Conservation (phyloP, 1,140 invertebrate species). For the Battus philenor region DNA sequence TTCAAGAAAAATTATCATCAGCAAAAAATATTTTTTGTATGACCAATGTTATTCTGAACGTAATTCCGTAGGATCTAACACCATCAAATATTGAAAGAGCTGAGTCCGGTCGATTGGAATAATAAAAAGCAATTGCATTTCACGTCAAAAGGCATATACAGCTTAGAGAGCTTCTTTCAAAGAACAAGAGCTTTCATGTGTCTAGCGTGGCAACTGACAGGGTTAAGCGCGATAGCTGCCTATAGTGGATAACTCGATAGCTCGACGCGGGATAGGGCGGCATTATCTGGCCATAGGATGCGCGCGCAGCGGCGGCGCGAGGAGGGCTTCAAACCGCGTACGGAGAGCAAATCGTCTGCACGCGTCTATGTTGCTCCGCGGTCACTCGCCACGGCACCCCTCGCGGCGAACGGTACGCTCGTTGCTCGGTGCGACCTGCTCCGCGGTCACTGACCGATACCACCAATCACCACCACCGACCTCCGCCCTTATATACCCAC, state of each 20-base stretch:
- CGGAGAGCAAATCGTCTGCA: constrained; percentile 61
- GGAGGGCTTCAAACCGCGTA: constrained; percentile 69
- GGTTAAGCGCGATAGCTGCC: constrained; percentile 43
- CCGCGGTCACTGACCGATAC: constrained; percentile 61
- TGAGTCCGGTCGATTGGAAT: background rate
- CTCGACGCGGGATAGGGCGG: constrained; percentile 58
- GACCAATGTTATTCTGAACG: too few species aligned
- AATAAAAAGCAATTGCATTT: constrained; percentile 9
- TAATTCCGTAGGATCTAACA: too few species aligned
- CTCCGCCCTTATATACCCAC: constrained; percentile 6
- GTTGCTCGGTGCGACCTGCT: constrained; percentile 33
- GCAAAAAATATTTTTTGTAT: constrained; percentile 1
- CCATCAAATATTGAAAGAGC: too few species aligned
- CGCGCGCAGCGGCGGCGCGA: constrained; percentile 66
- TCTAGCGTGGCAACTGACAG: constrained; percentile 33
- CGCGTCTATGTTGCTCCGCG: constrained; percentile 46
- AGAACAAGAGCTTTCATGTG: constrained; percentile 24
- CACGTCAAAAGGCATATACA: constrained; percentile 11
- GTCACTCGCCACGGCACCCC: constrained; percentile 54
- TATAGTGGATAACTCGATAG: constrained; percentile 63
- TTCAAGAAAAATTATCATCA: constrained; percentile 13
- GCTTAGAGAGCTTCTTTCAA: constrained; percentile 13
- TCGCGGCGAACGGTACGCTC: constrained; percentile 47
- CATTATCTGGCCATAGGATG: constrained; percentile 54
- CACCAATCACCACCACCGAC: constrained; percentile 36